phyloP scores from a whole-genome alignment of 2,888 invertebrate species.

The Palloptera scutellata region DNA sequence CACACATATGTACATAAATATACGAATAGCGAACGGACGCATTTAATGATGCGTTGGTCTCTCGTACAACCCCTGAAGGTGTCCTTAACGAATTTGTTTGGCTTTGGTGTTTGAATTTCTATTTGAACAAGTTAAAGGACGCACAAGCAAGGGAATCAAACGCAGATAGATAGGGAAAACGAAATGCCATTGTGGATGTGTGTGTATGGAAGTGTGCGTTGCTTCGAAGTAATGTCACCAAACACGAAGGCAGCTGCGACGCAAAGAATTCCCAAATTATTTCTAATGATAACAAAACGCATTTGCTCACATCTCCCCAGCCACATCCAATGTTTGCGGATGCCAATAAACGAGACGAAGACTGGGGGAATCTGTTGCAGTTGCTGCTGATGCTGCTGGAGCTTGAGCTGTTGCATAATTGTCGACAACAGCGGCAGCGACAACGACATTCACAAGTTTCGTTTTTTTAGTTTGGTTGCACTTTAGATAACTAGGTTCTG shows the following conservation, averaged over 20 bases:
- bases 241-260: too few relatives aligned
- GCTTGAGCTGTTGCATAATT: background rate
- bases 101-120: constrained; percentile 13
- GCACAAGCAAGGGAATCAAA: too few relatives aligned
- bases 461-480: constrained; percentile 14
- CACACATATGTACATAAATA: too few relatives aligned
- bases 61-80: constrained; percentile 10
- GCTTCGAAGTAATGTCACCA: too few relatives aligned
- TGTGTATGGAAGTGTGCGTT: too few relatives aligned
- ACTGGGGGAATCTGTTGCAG: background rate
- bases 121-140: constrained; percentile 10
- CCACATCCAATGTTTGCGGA: too few relatives aligned
- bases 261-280: too few relatives aligned
- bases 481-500: constrained; percentile 30
- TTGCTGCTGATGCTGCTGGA: background rate
- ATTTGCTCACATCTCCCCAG: too few relatives aligned
- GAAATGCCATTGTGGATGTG: too few relatives aligned
- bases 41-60: too few relatives aligned
- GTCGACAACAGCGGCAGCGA: background rate
- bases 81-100: constrained; percentile 29
- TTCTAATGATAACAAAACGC: constrained; percentile 17
- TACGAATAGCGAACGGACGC: too few relatives aligned
- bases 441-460: background rate
- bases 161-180: too few relatives aligned
- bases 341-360: background rate